Evolutionary conservation across 1,140 invertebrate genomes (phyloP).

Genomic region (Pantala flavescens): DNA sequence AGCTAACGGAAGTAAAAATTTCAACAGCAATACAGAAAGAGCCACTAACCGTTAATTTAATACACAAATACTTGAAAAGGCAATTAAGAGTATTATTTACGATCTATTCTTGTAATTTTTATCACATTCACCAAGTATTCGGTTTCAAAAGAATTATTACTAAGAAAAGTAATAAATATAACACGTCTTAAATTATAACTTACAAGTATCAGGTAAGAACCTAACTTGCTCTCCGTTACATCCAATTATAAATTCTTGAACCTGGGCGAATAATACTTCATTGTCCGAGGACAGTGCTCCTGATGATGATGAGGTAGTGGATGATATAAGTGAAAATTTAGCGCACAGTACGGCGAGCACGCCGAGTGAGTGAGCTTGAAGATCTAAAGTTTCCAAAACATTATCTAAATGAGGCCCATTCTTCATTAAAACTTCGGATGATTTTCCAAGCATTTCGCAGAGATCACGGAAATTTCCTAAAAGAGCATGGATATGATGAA

Average conservation of each 20-base stretch:
- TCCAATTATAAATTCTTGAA: constrained; percentile 71
- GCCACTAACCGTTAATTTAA: too few relatives aligned
- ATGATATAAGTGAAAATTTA: constrained; percentile 50
- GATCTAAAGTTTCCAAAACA: constrained; percentile 76
- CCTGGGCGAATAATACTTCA: constrained; percentile 48
- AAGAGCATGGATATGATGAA: constrained; percentile 24
- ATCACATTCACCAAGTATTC: too few relatives aligned
- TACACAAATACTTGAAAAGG: too few relatives aligned
- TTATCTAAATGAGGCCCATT: constrained; percentile 77
- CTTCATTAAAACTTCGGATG: constrained; percentile 63
- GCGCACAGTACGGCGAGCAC: constrained; percentile 74
- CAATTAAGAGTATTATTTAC: too few relatives aligned
- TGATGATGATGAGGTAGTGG: constrained; percentile 22
- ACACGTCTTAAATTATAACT: constrained; percentile 38
- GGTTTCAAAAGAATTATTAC: too few relatives aligned
- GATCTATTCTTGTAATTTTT: too few relatives aligned
- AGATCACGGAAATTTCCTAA: constrained; percentile 73
- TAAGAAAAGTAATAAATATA: too few relatives aligned
- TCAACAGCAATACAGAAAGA: background rate
- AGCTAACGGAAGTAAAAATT: too few relatives aligned
- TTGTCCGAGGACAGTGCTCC: constrained; percentile 31
- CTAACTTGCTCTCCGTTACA: constrained; percentile 83
- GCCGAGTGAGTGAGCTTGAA: constrained; percentile 80
- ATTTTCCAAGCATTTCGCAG: constrained; percentile 67
- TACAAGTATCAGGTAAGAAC: constrained; percentile 73